Base-by-base conservation (phyloP, 1,140 invertebrate genomes). In the Idris sp. region DNA sequence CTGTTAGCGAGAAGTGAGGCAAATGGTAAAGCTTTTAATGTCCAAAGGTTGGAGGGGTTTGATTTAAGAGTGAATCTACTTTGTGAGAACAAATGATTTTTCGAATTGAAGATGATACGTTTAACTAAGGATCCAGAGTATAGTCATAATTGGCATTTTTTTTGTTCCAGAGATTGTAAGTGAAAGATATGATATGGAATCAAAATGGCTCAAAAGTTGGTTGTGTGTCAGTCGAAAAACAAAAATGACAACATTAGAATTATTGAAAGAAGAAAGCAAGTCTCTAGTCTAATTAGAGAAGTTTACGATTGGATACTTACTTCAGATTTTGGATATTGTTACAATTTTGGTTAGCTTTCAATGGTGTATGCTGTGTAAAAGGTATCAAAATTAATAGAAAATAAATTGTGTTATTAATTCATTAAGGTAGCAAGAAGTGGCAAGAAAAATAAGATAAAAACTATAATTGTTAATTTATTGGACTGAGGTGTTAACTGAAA, bases 231-330 rank as follows among this genome's bases (percentile, higher is more conserved):
- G 16, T 22, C 26, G 33, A 43, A 31, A 30, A 41, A 56, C 14
- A 16, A 4, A 41, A 56, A 33, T 10, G 16, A 46, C 25, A 9
- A 15, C 43, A 10, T n/a, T n/a, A n/a, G n/a, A n/a, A n/a, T n/a
- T n/a, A n/a, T n/a, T n/a, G n/a, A n/a, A n/a, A 46, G 31, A 16
- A 49, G 26, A 46, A 62, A 49, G 41, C 54, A 10, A 14, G 11
- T 62, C n/a, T 49, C 26, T 62, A 49, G 8, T 40, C 58, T 62
- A 62, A 62, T 62, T 49, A 49, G 14, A 49, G 33, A 26, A 40
- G 4, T 58, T n/a, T 36, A 49, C 16, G 16, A 14, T 49, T 62
- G 11, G 58, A 49, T 62, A 62, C 58, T 62, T 62, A 62, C 54
- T 46, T 44, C 6, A 11, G 16, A 36, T 13, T 46, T 16, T 40